Base-by-base conservation (phyloP, 1,140 invertebrate species). In the Anastrepha obliqua region DNA sequence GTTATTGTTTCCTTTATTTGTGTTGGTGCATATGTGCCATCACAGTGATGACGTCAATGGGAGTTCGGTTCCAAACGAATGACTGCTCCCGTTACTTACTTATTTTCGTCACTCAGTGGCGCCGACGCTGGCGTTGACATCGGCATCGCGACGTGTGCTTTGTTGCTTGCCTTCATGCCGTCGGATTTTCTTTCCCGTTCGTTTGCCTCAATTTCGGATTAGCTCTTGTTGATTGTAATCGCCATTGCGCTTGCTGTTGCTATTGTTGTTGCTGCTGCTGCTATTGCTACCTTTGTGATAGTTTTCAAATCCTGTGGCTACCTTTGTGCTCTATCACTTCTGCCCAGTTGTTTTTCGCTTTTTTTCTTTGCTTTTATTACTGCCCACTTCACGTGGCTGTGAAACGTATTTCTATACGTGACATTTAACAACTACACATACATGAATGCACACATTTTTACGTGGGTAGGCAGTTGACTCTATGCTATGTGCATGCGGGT, bases 11-110 rank as follows among this genome's bases (percentile, higher is more conserved):
- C 11, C 29, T 70, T 11, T 13, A 29, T 42, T 70, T 70, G 4
- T 44, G 39, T 39, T 42, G 64, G n/a, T 67, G 70, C 44, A 74
- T 29, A n/a, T 74, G 44, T 44, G 70, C 47, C 44, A 47, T 44
- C 70, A 74, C 6, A n/a, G 70, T 74, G 44, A 74, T 74, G 70
- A 74, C 70, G 70, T 74, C 70, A 74, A 74, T 74, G 13, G 70
- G 44, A 74, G 70, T 74, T 51, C 44, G 44, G 15, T 74, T 44
- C 42, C 70, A 74, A 74, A 17, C 70, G 70, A 74, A 51, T 74
- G 44, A 51, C 70, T 74, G 70, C 70, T 67, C 65, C 65, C 65
- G 44, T 51, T 74, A 17, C 44, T 51, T 7, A 4, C 47, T 7
- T 47, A 74, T 74, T 74, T 74, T 74, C 70, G 44, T 74, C 44